Conservation (phyloP, 2,797 vertebrate species). For the Decapterus maruadsi region DNA sequence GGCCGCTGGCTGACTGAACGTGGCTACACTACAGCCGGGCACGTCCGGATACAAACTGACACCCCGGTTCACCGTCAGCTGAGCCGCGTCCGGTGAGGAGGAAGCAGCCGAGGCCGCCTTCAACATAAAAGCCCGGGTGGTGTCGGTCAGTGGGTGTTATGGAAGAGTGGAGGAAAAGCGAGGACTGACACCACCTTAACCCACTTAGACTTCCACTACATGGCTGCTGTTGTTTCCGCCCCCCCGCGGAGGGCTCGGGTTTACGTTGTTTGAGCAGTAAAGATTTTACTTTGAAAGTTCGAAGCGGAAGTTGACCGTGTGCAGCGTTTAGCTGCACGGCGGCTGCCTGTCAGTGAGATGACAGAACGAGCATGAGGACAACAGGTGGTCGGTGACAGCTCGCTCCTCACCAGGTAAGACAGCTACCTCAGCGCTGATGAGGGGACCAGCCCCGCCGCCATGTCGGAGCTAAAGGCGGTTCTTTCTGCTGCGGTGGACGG, state of each 20-base stretch:
- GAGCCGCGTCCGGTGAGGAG: neutral
- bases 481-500: neutral
- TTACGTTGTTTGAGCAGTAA: too few species aligned
- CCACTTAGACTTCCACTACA: too few species aligned
- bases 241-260: neutral
- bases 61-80: neutral
- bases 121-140: neutral
- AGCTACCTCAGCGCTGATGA: neutral
- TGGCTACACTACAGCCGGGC: constrained; percentile 69
- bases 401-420: constrained; percentile 46
- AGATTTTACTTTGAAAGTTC: constrained; percentile 44
- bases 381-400: constrained; percentile 10
- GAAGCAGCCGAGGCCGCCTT: neutral
- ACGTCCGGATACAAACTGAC: constrained; percentile 48
- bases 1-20: constrained; percentile 57
- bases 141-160: too few species aligned
- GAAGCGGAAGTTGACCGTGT: constrained; percentile 7
- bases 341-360: neutral
- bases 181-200: fast-evolving
- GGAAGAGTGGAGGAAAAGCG: neutral
- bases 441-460: neutral
- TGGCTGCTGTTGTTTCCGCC: neutral
- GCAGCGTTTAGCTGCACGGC: neutral
- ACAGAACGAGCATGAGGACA: neutral
- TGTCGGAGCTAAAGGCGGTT: fast-evolving